Evolutionary conservation across 2,888 invertebrate genomes (phyloP).

Genomic region (Epiperipatus broadwayi): DNA sequence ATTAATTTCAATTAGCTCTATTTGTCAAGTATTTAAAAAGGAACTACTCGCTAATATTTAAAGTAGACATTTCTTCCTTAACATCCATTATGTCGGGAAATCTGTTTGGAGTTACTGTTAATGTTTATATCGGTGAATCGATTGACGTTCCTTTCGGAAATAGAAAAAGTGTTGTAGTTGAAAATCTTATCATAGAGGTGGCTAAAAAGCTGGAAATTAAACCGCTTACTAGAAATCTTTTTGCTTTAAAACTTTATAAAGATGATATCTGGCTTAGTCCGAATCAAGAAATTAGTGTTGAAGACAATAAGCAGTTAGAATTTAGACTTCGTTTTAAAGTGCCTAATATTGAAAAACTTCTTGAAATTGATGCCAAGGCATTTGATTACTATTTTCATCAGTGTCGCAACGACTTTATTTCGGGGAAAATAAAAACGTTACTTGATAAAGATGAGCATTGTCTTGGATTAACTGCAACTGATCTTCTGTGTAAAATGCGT

Average conservation of each 20-base stretch:
- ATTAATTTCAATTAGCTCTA: no score
- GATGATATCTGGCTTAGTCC: slow-evolving; percentile 49
- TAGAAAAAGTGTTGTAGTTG: slow-evolving; percentile 35
- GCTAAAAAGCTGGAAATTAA: slow-evolving; percentile 52
- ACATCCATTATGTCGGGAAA: no score
- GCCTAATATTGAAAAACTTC: slow-evolving; percentile 40
- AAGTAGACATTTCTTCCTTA: no score
- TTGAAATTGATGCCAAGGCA: slow-evolving; percentile 47
- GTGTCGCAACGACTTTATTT: slow-evolving; percentile 57
- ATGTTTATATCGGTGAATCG: no score
- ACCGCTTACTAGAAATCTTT: slow-evolving; percentile 54
- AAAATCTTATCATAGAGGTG: slow-evolving; percentile 48
- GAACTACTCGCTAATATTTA: no score
- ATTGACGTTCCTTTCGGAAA: no score
- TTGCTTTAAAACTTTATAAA: slow-evolving; percentile 47
- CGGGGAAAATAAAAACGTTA: slow-evolving; percentile 56
- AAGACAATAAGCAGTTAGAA: slow-evolving; percentile 39
- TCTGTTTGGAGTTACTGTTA: no score
- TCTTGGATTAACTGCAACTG: slow-evolving; percentile 62
- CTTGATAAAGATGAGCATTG: slow-evolving; percentile 52
- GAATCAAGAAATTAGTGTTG: slow-evolving; percentile 36
- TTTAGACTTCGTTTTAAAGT: slow-evolving; percentile 61
- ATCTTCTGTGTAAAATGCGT: slow-evolving; percentile 65
- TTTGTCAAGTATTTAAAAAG: no score
- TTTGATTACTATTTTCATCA: slow-evolving; percentile 72